Evolutionary conservation across 2,797 vertebrate species (phyloP).

Genomic region (Gymnothorax javanicus): DNA sequence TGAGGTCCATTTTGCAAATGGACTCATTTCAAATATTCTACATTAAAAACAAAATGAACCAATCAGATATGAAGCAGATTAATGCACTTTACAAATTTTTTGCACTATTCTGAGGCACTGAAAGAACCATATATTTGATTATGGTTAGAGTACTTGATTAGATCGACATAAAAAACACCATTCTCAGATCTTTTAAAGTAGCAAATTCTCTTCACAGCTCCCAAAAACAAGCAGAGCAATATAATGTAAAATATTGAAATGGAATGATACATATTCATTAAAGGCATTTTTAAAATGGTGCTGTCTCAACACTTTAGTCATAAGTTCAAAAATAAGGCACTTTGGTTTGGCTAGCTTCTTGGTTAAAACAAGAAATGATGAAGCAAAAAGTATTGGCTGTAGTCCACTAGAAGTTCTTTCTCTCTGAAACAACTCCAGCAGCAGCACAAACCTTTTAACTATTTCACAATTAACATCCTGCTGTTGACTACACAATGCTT

Average conservation of each 20-base stretch:
- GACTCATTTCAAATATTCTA: not conserved
- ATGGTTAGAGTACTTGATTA: not conserved
- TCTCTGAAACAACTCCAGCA: constrained; percentile 44
- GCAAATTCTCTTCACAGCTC: constrained; percentile 57
- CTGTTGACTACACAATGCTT: constrained; percentile 54
- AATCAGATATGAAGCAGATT: not conserved
- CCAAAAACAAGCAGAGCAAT: constrained; percentile 53
- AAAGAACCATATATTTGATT: not conserved
- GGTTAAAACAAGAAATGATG: constrained; percentile 33
- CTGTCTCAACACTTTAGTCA: constrained; percentile 72
- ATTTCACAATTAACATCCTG: constrained; percentile 52
- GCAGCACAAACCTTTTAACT: constrained; percentile 44
- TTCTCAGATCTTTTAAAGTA: constrained; percentile 40
- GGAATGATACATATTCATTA: constrained; percentile 54
- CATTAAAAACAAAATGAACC: not conserved
- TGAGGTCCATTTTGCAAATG: not conserved
- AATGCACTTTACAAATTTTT: not conserved
- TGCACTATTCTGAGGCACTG: not conserved
- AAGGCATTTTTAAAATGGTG: constrained; percentile 68
- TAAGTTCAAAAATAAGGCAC: constrained; percentile 35
- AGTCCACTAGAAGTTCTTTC: not conserved
- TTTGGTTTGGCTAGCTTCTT: constrained; percentile 65
- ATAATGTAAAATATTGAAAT: constrained; percentile 53
- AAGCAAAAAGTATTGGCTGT: not conserved
- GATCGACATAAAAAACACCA: not conserved